A percentile compares a stretch with the other conserved stretches of the same genome.
These are phyloP conservation scores for Nomada ruficornis DNA, from an alignment of 2,888 invertebrate species.

Conservation along the genomic window DNA sequence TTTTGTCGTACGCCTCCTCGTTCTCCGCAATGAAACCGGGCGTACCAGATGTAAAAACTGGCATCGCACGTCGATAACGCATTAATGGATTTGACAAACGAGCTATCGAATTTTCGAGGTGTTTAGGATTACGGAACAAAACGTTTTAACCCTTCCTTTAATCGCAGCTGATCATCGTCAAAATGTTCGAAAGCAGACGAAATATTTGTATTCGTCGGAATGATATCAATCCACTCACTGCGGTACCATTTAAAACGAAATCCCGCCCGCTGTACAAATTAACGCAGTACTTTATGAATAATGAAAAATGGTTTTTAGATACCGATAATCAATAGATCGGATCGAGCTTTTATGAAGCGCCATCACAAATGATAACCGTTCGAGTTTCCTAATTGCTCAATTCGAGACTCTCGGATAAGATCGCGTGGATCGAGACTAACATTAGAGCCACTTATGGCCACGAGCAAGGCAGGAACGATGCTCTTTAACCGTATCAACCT, in stretches of 20 bases:
- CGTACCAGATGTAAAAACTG: slow-evolving; percentile 17
- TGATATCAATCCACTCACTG: too few species aligned
- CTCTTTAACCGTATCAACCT: slow-evolving; percentile 63
- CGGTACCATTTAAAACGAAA: too few species aligned
- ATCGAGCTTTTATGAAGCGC: too few species aligned
- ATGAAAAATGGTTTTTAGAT: too few species aligned
- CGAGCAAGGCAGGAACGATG: slow-evolving; percentile 50
- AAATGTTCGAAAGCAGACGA: too few species aligned
- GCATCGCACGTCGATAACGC: neutral
- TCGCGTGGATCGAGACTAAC: slow-evolving; percentile 47
- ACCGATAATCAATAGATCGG: too few species aligned
- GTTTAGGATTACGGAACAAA: neutral
- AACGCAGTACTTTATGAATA: too few species aligned
- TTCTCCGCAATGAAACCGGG: neutral
- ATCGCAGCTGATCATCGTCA: too few species aligned
- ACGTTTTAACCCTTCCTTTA: too few species aligned
- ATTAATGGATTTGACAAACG: neutral
- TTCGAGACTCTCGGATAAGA: neutral
- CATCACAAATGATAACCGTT: too few species aligned
- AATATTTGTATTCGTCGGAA: too few species aligned
- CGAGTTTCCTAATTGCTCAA: neutral
- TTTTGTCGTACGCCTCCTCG: slow-evolving; percentile 42
- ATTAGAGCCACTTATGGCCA: slow-evolving; percentile 49
- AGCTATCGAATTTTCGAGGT: neutral
- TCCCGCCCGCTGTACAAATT: too few species aligned